Evolutionary conservation across 2,797 vertebrate genomes (phyloP), one percentile per base, ranked within the genome.

Genomic region (Gymnodraco acuticeps): DNA sequence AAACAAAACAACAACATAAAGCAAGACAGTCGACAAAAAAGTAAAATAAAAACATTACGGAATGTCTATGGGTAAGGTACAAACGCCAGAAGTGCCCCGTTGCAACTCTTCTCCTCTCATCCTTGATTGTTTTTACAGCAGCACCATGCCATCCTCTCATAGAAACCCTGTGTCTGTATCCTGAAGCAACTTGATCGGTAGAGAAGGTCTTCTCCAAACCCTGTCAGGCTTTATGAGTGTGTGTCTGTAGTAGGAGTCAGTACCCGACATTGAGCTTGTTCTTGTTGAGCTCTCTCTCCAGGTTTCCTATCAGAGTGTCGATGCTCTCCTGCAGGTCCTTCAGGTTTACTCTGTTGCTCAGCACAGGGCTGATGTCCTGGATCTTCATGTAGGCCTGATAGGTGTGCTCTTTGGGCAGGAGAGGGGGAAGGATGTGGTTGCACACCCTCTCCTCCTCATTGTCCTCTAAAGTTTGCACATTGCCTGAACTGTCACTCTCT

Each of bases 241-340:
- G 60, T 31, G 59, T 15, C 46, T 58, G 64, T 45, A n/a, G 17
- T 16, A 56, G 33, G 68, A 76, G 83, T 95, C 88, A 95, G 84
- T 95, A 97, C 74, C 96, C 96, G 42, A 95, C 93, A 14, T 96
- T 97, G 60, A 99, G 92, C 86, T 97, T 99, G 91, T 97, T 99
- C 92, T 99, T 99, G 93, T 97, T 99, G 64, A 99, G 97, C 88
- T 99, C 98, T 84, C 95, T 89, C 91, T 99, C 98, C 90, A 99
- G 93, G 93, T 99, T 99, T 88, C 98, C 97, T 86, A 99, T 97
- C 73, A 99, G 93, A 3, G 95, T 96, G 91, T 99, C 98, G 4
- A 99, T 99, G 87, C 97, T 99, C 93, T 99, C 97, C 92, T 99
- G 98, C 81, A 99, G 95, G 90, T 99, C 97, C 78, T 94, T 96